Evolutionary conservation across 2,797 vertebrate genomes (phyloP), one percentile per base, ranked within the genome.

Genomic region (Pteropus rufus): DNA sequence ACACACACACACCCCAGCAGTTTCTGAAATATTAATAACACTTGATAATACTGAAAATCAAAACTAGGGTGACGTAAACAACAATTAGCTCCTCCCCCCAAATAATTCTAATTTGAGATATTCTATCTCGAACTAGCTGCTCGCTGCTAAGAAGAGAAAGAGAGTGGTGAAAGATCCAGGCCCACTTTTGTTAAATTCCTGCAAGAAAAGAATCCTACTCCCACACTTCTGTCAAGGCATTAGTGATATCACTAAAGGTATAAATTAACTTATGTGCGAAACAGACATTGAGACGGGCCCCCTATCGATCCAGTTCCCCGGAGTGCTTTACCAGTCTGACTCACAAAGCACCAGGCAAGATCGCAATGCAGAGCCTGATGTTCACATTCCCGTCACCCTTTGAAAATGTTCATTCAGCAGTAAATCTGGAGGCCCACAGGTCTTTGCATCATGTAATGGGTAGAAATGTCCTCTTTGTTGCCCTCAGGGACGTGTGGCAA

Each of bases 231-330:
- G 52, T 10, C 4, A 91, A 49, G 95, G 84, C 88, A 96, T 64
- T 62, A 95, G 72, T 10, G 64, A n/a, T 95, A n/a, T 23, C 91
- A 87, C 46, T 26, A 65, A 95, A 96, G 84, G 56, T 95, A 88
- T 64, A 93, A 96, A 96, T 96, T 82, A 97, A 96, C 52, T 36
- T 56, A 70, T 72, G 76, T 70, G 72, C 95, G 76, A 31, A 96
- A 72, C 58, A 39, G 79, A 94, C 52, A 39, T 21, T 16, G 9
- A 29, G 82, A 93, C 21, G 56, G 89, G 49, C 24, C 46, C 54
- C 24, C 29, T 41, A 90, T 86, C 1, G 88, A 95, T 65, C 95
- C 62, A 11, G 24, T 10, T 69, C 34, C 64, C 44, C 36, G 19
- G 46, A 73, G 95, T 10, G 12, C 44, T 96, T 92, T 93, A 73